A percentile compares a stretch with the other conserved stretches of the same genome.
Conservation (phyloP, 2,113 vertebrate genomes). For the Stigmatopora nigra region DNA sequence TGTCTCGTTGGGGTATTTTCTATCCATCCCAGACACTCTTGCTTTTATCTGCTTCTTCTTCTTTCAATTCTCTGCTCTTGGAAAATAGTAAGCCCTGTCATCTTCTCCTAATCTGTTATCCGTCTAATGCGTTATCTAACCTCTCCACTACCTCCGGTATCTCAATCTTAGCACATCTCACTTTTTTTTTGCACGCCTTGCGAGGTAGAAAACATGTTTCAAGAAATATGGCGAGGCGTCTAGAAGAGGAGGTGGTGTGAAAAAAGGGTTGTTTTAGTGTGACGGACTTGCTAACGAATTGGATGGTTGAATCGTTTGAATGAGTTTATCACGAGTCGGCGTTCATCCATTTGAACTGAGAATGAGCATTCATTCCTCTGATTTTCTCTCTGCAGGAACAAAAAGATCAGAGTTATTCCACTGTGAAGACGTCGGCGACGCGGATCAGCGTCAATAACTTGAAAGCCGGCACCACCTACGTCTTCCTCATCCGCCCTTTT, state of each 20-base stretch:
- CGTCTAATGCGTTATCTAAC: slow-evolving; percentile 15
- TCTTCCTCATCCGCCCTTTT: slow-evolving; percentile 86
- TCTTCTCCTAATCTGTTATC: slow-evolving; percentile 20
- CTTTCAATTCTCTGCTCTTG: slow-evolving; percentile 19
- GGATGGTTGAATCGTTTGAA: too few relatives aligned
- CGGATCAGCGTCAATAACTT: slow-evolving; percentile 87
- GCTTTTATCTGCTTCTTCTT: slow-evolving; percentile 4
- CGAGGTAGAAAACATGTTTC: slow-evolving; percentile 10
- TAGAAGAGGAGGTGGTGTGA: slow-evolving; percentile 38
- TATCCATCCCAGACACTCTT: slow-evolving; percentile 9
- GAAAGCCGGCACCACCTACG: slow-evolving; percentile 86
- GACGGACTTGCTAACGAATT: background rate
- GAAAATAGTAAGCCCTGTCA: slow-evolving; percentile 9
- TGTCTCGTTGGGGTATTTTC: slow-evolving; percentile 27
- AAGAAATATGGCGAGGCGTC: slow-evolving; percentile 37
- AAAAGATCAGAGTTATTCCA: slow-evolving; percentile 90
- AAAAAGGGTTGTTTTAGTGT: slow-evolving; percentile 18
- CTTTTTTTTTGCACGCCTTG: background rate
- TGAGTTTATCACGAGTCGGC: too few relatives aligned
- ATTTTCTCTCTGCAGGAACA: slow-evolving; percentile 72
- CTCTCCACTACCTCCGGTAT: slow-evolving; percentile 5
- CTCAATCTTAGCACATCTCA: slow-evolving; percentile 9
- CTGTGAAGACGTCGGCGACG: slow-evolving; percentile 81
- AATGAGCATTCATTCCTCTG: slow-evolving; percentile 11
- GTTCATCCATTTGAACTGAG: too few relatives aligned